Evolutionary conservation across 1,140 invertebrate species (phyloP).

Genomic region (Zaprionus nigranus): DNA sequence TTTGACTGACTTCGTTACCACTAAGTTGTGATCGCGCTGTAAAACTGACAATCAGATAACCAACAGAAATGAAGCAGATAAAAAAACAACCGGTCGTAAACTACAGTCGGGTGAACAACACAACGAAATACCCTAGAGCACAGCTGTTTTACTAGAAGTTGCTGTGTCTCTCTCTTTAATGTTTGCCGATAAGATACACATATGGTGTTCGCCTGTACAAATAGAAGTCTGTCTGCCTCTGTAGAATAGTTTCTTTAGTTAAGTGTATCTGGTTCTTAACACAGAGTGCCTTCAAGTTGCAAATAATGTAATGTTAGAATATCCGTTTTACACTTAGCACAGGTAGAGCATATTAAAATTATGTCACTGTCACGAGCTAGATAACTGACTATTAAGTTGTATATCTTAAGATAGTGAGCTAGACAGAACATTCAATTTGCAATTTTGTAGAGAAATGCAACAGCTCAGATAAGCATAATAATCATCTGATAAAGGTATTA

Average conservation of each 20-base stretch:
- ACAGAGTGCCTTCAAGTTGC: neutral
- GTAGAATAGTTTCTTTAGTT: neutral
- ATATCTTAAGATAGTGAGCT: neutral
- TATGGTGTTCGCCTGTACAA: no score
- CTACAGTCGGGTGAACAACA: neutral
- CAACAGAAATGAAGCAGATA: constrained; percentile 12
- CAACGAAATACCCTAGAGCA: neutral
- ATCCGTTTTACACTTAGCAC: neutral
- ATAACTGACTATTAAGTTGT: constrained; percentile 12
- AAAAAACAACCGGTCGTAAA: constrained; percentile 11
- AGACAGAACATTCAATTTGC: constrained; percentile 8
- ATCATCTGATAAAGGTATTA: neutral
- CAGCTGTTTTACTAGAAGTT: no score
- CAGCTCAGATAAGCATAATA: neutral
- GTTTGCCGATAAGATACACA: neutral
- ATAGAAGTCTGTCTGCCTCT: neutral
- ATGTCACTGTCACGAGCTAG: constrained; percentile 52
- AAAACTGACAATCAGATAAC: constrained; percentile 74
- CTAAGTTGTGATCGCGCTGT: constrained; percentile 36
- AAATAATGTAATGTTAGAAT: neutral
- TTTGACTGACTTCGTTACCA: constrained; percentile 18
- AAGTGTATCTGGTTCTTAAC: neutral
- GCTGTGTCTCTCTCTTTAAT: neutral
- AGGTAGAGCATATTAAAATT: constrained; percentile 31
- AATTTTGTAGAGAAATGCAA: constrained; percentile 9